Base-by-base conservation (phyloP, 2,797 vertebrate genomes). In the Silurus lanzhouensis region DNA sequence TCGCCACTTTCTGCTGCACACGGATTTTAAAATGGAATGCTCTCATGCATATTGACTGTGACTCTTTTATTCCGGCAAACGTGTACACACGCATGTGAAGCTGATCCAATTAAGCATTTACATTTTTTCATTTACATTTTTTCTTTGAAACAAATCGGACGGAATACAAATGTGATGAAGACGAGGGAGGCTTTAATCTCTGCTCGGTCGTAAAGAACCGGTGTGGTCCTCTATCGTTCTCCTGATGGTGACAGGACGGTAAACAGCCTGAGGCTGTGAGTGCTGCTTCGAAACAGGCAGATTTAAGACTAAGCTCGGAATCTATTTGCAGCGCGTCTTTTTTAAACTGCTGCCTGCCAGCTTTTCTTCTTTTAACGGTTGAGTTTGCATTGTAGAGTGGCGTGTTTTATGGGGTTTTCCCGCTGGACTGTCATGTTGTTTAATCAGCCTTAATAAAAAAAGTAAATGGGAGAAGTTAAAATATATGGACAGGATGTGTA, bases 231-330 rank as follows among this genome's bases (percentile, higher is more conserved):
- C 38, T 58, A 58, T 82, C 67, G 55, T 77, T 70, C 38, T 52
- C 46, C 57, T 57, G 76, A 58, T 74, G 46, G 74, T 60, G 81
- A 80, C 63, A 68, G 81, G 46, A 85, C 1, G 12, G 44, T 48
- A 55, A 13, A 64, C 46, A 64, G 31, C 81, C 70, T 0, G 19
- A 83, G 76, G 75, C 81, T 38, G 20, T 3, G 3, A 61, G 6
- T 3, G 27, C 31, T 31, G 61, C 66, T 83, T 70, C 25, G 58
- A 70, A 75, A 68, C 38, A 25, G 27, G 13, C 55, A 60, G 46
- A 68, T 70, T 77, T 72, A 72, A 52, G 76, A 48, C 67, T 13
- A 67, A 81, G 63, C n/a, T 77, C 25, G 14, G 58, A 71, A 27
- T 66, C 79, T 60, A 20, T 60, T 63, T 25, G 25, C 12, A 12